Evolutionary conservation across 2,888 invertebrate genomes (phyloP).

Genomic region (Hypomecis atomaria): DNA sequence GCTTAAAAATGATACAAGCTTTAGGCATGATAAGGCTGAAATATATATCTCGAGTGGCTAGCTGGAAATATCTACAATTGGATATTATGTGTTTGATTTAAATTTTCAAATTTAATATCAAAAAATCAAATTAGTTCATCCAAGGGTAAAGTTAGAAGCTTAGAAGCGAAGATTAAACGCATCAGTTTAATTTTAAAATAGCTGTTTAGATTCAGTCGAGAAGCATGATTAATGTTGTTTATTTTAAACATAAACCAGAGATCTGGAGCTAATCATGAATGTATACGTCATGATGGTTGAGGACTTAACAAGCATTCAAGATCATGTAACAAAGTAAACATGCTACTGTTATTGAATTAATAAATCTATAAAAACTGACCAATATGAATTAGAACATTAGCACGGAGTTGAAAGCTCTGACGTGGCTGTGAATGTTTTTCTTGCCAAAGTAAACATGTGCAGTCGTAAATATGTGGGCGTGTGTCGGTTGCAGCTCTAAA

Average conservation of each 20-base stretch:
- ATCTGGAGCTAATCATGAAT: slow-evolving; percentile 32
- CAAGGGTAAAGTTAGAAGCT: slow-evolving; percentile 4
- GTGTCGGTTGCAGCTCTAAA: slow-evolving; percentile 23
- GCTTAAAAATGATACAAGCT: background rate
- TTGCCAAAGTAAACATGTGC: slow-evolving; percentile 20
- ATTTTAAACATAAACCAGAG: slow-evolving; percentile 26
- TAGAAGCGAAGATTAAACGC: slow-evolving; percentile 12
- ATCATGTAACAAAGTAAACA: slow-evolving; percentile 12
- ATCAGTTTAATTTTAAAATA: slow-evolving; percentile 22
- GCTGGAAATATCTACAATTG: slow-evolving; percentile 8
- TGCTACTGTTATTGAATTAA: background rate
- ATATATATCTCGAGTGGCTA: too few species aligned
- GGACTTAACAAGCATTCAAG: slow-evolving; percentile 11
- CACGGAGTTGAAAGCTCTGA: slow-evolving; percentile 8
- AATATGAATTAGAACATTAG: slow-evolving; percentile 9
- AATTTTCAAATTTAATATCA: background rate
- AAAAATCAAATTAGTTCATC: background rate
- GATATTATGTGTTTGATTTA: background rate
- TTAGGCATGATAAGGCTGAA: too few species aligned
- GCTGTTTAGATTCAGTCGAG: slow-evolving; percentile 23
- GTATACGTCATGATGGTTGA: slow-evolving; percentile 35
- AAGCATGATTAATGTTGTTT: slow-evolving; percentile 35
- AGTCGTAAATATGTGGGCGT: slow-evolving; percentile 12
- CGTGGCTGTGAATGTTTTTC: slow-evolving; percentile 10
- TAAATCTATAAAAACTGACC: slow-evolving; percentile 11